Base-by-base conservation (phyloP, 1,140 invertebrate species). In the Zaprionus davidi region DNA sequence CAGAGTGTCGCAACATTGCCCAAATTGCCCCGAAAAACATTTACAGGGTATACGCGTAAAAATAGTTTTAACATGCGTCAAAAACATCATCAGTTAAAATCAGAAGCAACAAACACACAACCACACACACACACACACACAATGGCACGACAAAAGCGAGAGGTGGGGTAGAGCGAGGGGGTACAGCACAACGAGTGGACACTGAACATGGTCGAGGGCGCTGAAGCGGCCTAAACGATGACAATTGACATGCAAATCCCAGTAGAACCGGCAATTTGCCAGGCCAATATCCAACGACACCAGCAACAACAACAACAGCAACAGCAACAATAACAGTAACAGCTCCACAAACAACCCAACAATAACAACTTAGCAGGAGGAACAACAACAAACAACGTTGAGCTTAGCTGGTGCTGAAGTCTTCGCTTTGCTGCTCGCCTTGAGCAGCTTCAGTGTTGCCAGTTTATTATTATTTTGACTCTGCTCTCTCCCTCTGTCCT, bases 201-300 rank as follows among this genome's bases (percentile, higher is more conserved):
- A 55, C 38, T 65, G 41, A 5, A 26, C 31, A 34, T 46, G 51
- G 41, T 60, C 34, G 20, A 57, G 55, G 17, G 49, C 34, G 66
- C 44, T 53, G 36, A 55, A 36, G 34, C 36, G 38, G 66, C 73
- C 49, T 78, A 84, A 78, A 84, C 65, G 79, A 71, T 86, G 82
- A 76, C 82, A 86, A 86, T 87, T 79, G 82, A 82, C 82, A 85
- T 82, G 79, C 79, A 85, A 85, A 84, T 82, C 81, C 82, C 57
- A 59, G 69, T 44, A 60, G 60, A 71, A 81, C 71, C 75, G 24
- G 51, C 79, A 85, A 81, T 84, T 86, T 71, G 63, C 78, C 69
- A 49, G 81, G 73, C 78, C 78, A 83, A 81, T 67, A 83, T 34
- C 24, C 24, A 70, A 62, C 49, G 51, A 57, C 15, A 69, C 63